Conservation (phyloP, 1,140 invertebrate species). For the Solenopsis fugax region DNA sequence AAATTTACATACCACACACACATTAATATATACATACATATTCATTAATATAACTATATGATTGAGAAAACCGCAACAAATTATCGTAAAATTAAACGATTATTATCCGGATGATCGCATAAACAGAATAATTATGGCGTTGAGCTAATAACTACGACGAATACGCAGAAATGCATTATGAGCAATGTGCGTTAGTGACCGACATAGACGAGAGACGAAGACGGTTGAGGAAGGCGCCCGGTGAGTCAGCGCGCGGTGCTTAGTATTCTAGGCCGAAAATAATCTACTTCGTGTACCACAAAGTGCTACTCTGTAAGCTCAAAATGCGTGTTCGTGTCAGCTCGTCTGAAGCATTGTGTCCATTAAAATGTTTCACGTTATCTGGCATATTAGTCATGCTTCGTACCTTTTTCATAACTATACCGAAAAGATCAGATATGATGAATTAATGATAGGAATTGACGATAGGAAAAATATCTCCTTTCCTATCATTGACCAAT, state of each 20-base stretch:
- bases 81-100: background rate
- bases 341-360: conserved; percentile 28
- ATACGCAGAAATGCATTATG: conserved; percentile 35
- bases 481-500: background rate
- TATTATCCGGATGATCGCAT: background rate
- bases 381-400: conserved; percentile 10
- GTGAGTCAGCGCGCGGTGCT: conserved; percentile 69
- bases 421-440: background rate
- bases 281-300: conserved; percentile 70
- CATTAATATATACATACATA: background rate
- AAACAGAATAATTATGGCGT: background rate
- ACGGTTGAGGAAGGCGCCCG: conserved; percentile 45
- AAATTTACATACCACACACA: background rate
- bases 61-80: background rate
- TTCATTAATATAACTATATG: background rate
- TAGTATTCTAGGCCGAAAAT: conserved; percentile 76
- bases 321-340: conserved; percentile 26
- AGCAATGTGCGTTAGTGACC: conserved; percentile 10
- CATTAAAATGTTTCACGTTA: conserved; percentile 38
- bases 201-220: conserved; percentile 20
- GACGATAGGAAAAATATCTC: background rate
- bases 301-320: conserved; percentile 55
- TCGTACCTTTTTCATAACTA: background rate
- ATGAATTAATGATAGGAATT: background rate
- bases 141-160: background rate